Evolutionary conservation across 2,797 vertebrate species (phyloP), one percentile per base, ranked within the genome.

Genomic region (Peromyscus aztecus): DNA sequence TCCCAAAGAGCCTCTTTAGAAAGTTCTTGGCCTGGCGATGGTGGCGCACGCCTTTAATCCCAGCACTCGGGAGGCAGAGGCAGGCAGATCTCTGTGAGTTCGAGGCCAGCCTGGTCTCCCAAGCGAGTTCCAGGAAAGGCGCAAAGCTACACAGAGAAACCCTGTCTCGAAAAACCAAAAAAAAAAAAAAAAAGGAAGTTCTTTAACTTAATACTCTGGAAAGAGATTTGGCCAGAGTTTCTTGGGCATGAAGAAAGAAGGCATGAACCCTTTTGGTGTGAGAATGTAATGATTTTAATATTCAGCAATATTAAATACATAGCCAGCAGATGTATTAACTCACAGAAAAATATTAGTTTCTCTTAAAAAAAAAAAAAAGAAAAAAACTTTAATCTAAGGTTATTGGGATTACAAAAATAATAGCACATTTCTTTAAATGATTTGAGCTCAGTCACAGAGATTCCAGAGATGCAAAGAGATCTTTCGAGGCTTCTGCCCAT

Each of bases 331-430:
- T 96, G 87, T 77, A 65, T 92, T 94, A 80, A 97, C 49, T 95
- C 94, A 98, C 85, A 98, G 94, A 95, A 98, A 76, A 88, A 93
- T 69, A 91, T 49, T 97, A 86, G 92, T 97, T 97, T 95, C 77
- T 97, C 98, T 89, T 55, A 17, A 84, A 71, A 91, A 84, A 93
- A 85, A 94, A n/a, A 10, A 1, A 4, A n/a, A 63, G 40, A 40
- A 82, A 73, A 65, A 94, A 98, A 97, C 90, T 91, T 98, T 97
- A 98, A 98, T 98, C 96, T 91, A 96, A 65, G 95, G 98, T 98
- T 98, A 98, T 98, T 98, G 97, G 86, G 89, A 88, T 96, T 97
- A 96, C 84, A 96, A 97, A 97, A 98, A 94, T 16, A 98, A 98
- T 97, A 98, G 55, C 94, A 97, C 78, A 98, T 97, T 91, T 83